Percentiles rank a stretch among this genome's conserved stretches.
phyloP scores from a whole-genome alignment of 2,797 vertebrate species.

The Glyptemys insculpta region DNA sequence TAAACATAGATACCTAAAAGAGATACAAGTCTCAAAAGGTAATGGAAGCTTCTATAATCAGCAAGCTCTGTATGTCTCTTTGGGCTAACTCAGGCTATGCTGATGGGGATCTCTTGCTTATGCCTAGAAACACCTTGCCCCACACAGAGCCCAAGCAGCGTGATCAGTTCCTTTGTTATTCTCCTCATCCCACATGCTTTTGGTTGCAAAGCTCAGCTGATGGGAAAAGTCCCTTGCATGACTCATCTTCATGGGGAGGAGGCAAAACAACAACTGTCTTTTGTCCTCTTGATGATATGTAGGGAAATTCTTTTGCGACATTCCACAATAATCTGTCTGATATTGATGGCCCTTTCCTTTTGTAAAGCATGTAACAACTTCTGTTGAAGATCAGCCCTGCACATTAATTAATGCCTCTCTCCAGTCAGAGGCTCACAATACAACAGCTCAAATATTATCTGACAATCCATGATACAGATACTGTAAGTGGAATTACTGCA shows the following conservation, averaged over 20 bases:
- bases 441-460: background rate
- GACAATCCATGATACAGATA: background rate
- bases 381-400: background rate
- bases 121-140: background rate
- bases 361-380: background rate
- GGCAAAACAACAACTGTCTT: background rate
- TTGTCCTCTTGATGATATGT: background rate
- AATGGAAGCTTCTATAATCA: background rate
- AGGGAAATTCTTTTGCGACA: background rate
- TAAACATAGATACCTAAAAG: background rate
- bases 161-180: background rate
- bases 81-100: background rate
- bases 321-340: background rate
- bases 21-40: background rate
- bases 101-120: too few species aligned
- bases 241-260: background rate
- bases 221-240: background rate
- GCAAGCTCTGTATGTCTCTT: background rate
- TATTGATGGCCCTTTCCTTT: background rate
- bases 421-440: background rate
- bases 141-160: background rate
- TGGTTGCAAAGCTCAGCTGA: background rate
- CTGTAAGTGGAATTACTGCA: background rate
- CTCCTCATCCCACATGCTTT: background rate
- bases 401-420: background rate